These are phyloP conservation scores for Leucophenga varia DNA, from an alignment of 1,140 invertebrate genomes.

Conservation along the genomic window DNA sequence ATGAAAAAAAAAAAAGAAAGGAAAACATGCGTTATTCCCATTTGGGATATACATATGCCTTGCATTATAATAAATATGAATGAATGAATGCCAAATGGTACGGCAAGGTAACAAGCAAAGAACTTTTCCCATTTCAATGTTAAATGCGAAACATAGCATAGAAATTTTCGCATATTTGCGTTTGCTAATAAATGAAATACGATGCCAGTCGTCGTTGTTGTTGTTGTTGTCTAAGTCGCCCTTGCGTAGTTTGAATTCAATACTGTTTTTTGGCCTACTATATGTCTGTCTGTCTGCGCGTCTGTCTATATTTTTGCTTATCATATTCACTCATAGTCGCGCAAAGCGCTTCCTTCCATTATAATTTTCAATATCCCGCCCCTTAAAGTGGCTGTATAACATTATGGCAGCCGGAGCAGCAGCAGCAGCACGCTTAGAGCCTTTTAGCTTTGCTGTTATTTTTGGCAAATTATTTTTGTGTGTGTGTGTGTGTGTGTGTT, in stretches of 20 bases:
- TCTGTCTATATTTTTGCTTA: not conserved
- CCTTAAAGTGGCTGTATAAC: too few species aligned
- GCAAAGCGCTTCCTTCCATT: slow-evolving; percentile 12
- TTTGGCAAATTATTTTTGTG: slow-evolving; percentile 52
- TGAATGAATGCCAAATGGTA: slow-evolving; percentile 12
- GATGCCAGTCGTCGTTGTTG: slow-evolving; percentile 33
- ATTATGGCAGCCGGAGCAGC: too few species aligned
- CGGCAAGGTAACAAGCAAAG: not conserved
- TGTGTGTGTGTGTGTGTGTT: slow-evolving; percentile 46
- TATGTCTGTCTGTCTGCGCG: not conserved
- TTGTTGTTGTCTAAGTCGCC: slow-evolving; percentile 1
- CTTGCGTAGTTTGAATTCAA: too few species aligned
- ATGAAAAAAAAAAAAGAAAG: too few species aligned
- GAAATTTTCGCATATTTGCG: slow-evolving; percentile 1
- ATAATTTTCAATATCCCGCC: slow-evolving; percentile 34
- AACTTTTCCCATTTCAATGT: not conserved
- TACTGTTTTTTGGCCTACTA: slow-evolving; percentile 37
- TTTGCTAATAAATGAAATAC: slow-evolving; percentile 55
- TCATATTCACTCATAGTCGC: not conserved
- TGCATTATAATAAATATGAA: slow-evolving; percentile 52
- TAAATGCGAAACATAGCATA: not conserved
- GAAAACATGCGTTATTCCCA: slow-evolving; percentile 39
- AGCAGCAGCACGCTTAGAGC: too few species aligned
- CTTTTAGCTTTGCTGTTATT: too few species aligned
- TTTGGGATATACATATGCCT: slow-evolving; percentile 49